Conservation (phyloP, 2,113 vertebrate genomes). For the Fregetta grallaria region DNA sequence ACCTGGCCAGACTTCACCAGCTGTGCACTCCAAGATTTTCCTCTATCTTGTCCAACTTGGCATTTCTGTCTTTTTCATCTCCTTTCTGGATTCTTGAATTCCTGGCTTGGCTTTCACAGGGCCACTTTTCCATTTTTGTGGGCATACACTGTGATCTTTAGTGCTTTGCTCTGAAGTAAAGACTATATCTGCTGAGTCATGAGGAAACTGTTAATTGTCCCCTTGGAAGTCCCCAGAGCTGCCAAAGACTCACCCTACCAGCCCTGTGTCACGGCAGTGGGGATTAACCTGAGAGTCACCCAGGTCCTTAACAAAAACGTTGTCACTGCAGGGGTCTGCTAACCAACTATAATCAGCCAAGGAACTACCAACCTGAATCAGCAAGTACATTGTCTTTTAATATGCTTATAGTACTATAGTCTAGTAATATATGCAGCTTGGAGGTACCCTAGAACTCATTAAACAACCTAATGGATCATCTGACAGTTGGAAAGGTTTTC, state of each 20-base stretch:
- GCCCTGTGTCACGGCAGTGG: neutral
- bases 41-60: neutral
- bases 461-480: constrained; percentile 37
- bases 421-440: neutral
- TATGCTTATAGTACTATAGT: neutral
- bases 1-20: neutral
- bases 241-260: neutral
- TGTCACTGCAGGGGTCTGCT: neutral
- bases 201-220: neutral
- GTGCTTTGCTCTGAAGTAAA: neutral
- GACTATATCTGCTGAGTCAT: neutral
- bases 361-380: neutral
- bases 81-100: neutral
- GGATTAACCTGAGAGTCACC: neutral
- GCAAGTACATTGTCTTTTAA: neutral
- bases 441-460: neutral
- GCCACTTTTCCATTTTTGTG: neutral
- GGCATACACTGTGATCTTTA: neutral
- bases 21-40: neutral
- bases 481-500: constrained; percentile 32
- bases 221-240: neutral
- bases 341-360: neutral
- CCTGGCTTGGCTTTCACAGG: neutral
- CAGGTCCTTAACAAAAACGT: neutral
- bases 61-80: neutral